Percentiles rank a stretch among this genome's conserved stretches.
Evolutionary conservation across 2,113 vertebrate species (phyloP).

Genomic region (Seriola quinqueradiata): DNA sequence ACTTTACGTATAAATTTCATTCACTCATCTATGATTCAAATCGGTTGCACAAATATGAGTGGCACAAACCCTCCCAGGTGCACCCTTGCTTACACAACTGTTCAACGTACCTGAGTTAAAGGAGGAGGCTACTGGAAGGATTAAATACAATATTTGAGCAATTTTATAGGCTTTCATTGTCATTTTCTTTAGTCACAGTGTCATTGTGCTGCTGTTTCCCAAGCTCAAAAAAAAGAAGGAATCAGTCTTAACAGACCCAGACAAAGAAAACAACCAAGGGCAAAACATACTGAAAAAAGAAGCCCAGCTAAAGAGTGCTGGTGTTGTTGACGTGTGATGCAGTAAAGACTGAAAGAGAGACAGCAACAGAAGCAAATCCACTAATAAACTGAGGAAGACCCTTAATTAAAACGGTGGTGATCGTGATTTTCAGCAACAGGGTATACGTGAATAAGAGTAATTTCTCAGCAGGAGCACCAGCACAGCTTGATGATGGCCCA

Average conservation of each 20-base stretch:
- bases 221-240: constrained; percentile 25
- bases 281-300: constrained; percentile 9
- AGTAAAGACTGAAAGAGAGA: constrained; percentile 28
- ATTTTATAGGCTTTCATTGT: constrained; percentile 29
- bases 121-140: background rate
- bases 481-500: constrained; percentile 63
- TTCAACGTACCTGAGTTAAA: background rate
- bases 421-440: constrained; percentile 34
- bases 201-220: background rate
- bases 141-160: constrained; percentile 3
- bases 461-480: constrained; percentile 54
- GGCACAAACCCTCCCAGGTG: background rate
- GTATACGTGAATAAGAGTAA: constrained; percentile 58
- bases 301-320: background rate
- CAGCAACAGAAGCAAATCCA: constrained; percentile 25
- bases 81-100: background rate
- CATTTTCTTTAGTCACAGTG: background rate
- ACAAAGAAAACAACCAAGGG: constrained; percentile 31
- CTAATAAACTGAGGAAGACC: constrained; percentile 42
- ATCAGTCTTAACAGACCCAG: constrained; percentile 1
- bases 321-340: constrained; percentile 18
- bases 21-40: background rate
- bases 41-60: background rate
- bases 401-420: constrained; percentile 51
- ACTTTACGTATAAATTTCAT: background rate